These are phyloP conservation scores for Limnothrissa miodon DNA, from an alignment of 2,113 vertebrate species.

Conservation along the genomic window DNA sequence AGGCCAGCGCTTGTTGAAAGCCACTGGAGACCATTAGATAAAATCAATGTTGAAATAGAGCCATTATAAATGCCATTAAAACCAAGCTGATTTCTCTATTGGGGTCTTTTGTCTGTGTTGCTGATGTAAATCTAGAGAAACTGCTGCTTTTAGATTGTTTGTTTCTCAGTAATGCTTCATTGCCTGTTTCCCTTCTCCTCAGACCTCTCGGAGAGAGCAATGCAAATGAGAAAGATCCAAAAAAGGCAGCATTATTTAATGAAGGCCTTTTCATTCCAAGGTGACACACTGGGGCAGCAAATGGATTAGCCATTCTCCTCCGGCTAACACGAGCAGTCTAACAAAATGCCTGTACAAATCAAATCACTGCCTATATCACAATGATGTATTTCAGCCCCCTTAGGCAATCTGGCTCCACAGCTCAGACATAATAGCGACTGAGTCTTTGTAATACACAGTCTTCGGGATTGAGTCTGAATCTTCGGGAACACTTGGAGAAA, in stretches of 20 bases:
- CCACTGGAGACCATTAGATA: not conserved
- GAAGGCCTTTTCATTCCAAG: not conserved
- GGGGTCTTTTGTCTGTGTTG: not conserved
- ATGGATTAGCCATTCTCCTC: not conserved
- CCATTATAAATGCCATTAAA: slow-evolving; percentile 10
- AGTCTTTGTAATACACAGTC: not conserved
- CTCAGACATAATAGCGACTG: not conserved
- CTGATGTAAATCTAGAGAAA: not conserved
- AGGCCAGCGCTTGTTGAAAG: not conserved
- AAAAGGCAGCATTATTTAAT: not conserved
- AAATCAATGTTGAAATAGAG: slow-evolving; percentile 13
- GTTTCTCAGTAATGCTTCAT: not conserved
- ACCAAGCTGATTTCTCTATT: not conserved
- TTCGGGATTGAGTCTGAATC: too few species aligned
- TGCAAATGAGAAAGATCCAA: not conserved
- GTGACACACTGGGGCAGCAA: not conserved
- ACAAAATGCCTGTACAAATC: not conserved
- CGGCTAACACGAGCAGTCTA: not conserved
- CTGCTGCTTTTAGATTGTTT: not conserved
- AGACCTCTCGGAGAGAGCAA: not conserved
- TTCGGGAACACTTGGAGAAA: too few species aligned
- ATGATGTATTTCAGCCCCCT: not conserved
- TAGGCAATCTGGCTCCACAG: not conserved
- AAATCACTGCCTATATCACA: not conserved
- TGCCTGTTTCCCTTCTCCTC: not conserved